A percentile compares a stretch with the other conserved stretches of the same genome.
Conservation (phyloP, 2,113 vertebrate species). For the Alouatta palliata region DNA sequence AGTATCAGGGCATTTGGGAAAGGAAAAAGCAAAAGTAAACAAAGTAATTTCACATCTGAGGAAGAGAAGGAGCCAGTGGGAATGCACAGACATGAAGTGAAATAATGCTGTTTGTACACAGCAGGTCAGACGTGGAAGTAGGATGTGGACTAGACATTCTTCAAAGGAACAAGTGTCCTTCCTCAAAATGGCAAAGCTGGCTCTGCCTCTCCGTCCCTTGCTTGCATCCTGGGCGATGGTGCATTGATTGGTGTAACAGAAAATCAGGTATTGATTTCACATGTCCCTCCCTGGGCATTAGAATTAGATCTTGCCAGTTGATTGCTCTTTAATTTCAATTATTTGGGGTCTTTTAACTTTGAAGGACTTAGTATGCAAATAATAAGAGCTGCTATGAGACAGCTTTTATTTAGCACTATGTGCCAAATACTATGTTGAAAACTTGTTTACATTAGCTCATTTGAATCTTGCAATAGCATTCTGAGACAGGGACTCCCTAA, state of each 20-base stretch:
- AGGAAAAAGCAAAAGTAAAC: neutral
- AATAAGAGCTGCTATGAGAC: neutral
- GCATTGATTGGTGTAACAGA: neutral
- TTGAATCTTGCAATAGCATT: neutral
- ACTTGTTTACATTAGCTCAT: neutral
- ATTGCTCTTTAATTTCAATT: conserved; percentile 35
- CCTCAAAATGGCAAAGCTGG: neutral
- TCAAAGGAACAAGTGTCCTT: neutral
- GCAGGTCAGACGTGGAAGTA: neutral
- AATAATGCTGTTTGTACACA: neutral
- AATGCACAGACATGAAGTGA: neutral
- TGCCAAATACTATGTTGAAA: neutral
- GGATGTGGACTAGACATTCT: accelerated
- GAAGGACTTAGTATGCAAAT: neutral
- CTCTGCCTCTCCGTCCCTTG: neutral
- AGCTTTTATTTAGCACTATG: conserved; percentile 30
- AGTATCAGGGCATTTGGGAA: neutral
- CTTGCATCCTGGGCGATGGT: neutral
- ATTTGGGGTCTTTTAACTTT: conserved; percentile 15
- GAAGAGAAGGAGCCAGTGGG: neutral
- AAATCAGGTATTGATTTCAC: conserved; percentile 23
- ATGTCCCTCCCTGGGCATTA: neutral
- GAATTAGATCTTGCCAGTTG: neutral
- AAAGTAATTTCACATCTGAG: neutral
- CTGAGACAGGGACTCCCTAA: neutral